Base-by-base conservation (phyloP, 2,113 vertebrate genomes). In the Echinops telfairi region DNA sequence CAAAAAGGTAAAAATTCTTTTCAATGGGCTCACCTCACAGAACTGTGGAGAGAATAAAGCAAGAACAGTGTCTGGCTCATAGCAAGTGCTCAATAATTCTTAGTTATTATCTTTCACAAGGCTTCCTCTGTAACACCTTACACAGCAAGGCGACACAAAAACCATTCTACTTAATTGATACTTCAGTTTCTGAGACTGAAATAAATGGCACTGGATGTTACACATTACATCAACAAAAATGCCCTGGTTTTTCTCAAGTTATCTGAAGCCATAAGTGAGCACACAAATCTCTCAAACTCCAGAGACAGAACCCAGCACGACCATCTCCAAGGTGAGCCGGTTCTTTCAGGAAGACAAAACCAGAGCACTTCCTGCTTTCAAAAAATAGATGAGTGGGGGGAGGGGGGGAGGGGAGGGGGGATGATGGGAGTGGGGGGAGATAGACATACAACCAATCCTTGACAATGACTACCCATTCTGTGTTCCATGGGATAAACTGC, bases 161-260 rank as follows among this genome's bases (percentile, higher is more conserved):
- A 81, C 23, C 40, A 53, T 87, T n/a, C 27, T 31, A 15, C 62
- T 88, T n/a, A 40, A 62, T 75, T 73, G 40, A 22, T 88, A 77
- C 2, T 11, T 73, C 83, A 33, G 29, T 92, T 95, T 80, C 40
- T 73, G 62, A 60, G 31, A 70, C 53, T 80, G 64, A 91, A 77
- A 89, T 68, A 83, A 89, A 90, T 85, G 38, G 9, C 2, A 36
- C 23, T 89, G 27, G 57, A 47, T 33, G 71, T 57, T 16, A 84
- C 7, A 25, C n/a, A 17, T 89, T 82, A 83, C 0, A 20, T 78
- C 68, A 58, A 94, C 71, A 87, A 68, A 95, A 77, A n/a, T 64
- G 36, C 31, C 71, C 64, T 58, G 20, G 12, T 9, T 75, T 94
- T 93, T 38, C 40, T 88, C 80, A 83, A 89, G 78, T 92, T 62